Percentiles rank a stretch among this genome's conserved stretches.
phyloP scores from a whole-genome alignment of 1,140 invertebrate species.

The Listronotus oregonensis region DNA sequence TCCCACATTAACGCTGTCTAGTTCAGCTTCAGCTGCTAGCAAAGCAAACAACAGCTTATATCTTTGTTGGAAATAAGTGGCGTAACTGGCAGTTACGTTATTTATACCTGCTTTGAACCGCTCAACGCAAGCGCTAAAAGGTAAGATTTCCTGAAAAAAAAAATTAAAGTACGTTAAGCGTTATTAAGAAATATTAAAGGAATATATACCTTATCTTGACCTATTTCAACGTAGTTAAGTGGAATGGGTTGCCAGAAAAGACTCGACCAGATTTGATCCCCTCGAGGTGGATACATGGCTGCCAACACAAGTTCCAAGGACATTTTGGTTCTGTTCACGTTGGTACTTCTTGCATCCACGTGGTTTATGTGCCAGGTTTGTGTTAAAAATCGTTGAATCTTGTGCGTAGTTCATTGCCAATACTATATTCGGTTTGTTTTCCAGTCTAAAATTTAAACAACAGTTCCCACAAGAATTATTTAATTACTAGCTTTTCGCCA shows the following conservation, averaged over 20 bases:
- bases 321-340: constrained; percentile 64
- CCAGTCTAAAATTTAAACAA: constrained; percentile 21
- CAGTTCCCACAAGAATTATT: too few species aligned
- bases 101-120: not conserved
- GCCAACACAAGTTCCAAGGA: constrained; percentile 61
- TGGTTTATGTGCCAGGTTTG: constrained; percentile 57
- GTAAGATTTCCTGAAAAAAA: constrained; percentile 3
- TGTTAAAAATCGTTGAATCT: constrained; percentile 65
- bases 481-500: too few species aligned
- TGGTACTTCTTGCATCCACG: constrained; percentile 54
- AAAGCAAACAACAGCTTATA: constrained; percentile 4
- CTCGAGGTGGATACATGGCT: constrained; percentile 61
- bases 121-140: not conserved
- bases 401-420: constrained; percentile 65
- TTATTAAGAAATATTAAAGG: too few species aligned
- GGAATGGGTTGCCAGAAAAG: constrained; percentile 66
- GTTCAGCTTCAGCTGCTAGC: not conserved
- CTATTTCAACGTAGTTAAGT: constrained; percentile 41
- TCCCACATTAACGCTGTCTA: not conserved
- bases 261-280: constrained; percentile 51
- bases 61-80: not conserved
- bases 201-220: not conserved
- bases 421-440: constrained; percentile 60
- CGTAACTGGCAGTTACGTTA: constrained; percentile 1
- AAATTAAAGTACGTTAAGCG: too few species aligned